Evolutionary conservation across 2,797 vertebrate genomes (phyloP), one percentile per base, ranked within the genome.

Genomic region (Rhincodon typus): DNA sequence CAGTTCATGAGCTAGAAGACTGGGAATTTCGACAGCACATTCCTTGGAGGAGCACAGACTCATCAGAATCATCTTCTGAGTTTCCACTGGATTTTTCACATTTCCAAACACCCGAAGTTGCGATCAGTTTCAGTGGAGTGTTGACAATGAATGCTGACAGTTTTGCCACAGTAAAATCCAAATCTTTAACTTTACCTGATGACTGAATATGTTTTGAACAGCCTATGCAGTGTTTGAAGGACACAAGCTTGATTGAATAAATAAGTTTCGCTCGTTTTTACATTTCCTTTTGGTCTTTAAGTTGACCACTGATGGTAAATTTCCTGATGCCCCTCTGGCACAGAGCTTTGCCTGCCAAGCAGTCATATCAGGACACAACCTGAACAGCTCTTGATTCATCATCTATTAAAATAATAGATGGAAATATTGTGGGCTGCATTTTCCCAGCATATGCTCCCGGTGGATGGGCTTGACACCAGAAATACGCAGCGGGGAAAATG

Each of bases 381-480:
- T 30, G 87, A 50, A 62, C 57, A 66, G 62, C 34, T n/a, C 34
- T 38, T 91, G 30, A 38, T 91, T 66, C 5, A 38, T 67, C 62
- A 91, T 91, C 57, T 21, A 66, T 66, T 91, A 91, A 91, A 38
- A 38, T 67, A 67, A 91, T 91, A 38, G 88, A 88, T 57, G 25
- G 46, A 19, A 90, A n/a, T 19, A 90, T 21, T 66, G 38, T 46
- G 82, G 30, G 86, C 46, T 57, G 50, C 0, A 53, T 25, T 84
- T 84, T 84, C 82, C 82, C 82, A 84, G 82, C 82, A 84, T 84
- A 46, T 8, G 42, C 38, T 84, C 19, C 79, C 79, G 12, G 17
- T 82, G 79, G 79, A 38, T 21, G 17, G 79, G 79, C 79, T 82
- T 5, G 17, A 82, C 42, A 42, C 82, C 38, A 42, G 82, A 42